Conservation (phyloP, 2,797 vertebrate genomes). For the Platyrinchus mystaceus region DNA sequence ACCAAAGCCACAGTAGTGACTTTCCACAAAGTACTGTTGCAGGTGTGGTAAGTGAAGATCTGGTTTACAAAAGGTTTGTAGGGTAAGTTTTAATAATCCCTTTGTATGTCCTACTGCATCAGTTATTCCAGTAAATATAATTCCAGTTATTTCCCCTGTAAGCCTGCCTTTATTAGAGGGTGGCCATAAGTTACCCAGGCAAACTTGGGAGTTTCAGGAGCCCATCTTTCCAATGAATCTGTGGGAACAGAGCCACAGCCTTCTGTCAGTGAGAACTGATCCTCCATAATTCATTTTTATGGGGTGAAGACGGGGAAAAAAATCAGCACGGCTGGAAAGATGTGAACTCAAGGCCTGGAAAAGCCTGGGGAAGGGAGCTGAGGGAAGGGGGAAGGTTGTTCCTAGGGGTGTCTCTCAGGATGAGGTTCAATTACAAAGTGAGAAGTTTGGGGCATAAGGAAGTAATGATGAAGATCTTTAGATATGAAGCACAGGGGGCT, state of each 20-base stretch:
- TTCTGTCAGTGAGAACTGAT: neutral
- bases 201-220: neutral
- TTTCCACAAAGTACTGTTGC: neutral
- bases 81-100: neutral
- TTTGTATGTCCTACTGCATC: neutral
- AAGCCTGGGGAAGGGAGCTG: neutral
- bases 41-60: neutral
- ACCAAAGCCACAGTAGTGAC: neutral
- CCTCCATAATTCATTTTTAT: neutral
- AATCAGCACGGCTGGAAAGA: neutral
- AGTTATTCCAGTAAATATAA: neutral
- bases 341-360: neutral
- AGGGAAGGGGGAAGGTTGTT: neutral
- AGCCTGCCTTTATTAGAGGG: neutral
- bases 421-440: neutral
- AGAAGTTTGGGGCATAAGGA: accelerated
- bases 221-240: neutral
- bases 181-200: accelerated
- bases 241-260: neutral
- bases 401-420: too few species aligned
- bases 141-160: neutral
- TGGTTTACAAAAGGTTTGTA: neutral
- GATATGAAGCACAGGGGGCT: accelerated
- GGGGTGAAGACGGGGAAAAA: too few species aligned
- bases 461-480: accelerated